A percentile compares a stretch with the other conserved stretches of the same genome.
phyloP scores from a whole-genome alignment of 2,113 vertebrate species.

The Cranoglanis bouderius region DNA sequence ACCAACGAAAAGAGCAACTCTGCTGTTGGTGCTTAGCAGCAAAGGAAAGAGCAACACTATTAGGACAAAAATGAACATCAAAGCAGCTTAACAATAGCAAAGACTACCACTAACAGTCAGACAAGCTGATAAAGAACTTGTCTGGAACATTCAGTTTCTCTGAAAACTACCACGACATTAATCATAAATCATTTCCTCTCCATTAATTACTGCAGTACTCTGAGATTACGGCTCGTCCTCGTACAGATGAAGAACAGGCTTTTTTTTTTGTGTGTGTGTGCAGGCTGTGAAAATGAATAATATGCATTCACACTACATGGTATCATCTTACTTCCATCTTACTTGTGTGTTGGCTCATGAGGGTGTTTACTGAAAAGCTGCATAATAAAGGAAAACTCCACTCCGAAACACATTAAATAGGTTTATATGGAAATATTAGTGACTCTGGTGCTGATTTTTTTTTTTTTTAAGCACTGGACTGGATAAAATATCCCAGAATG shows the following conservation, averaged over 20 bases:
- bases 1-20: neutral
- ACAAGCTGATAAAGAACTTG: neutral
- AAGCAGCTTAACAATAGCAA: neutral
- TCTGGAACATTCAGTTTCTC: neutral
- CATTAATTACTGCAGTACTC: neutral
- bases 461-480: no score
- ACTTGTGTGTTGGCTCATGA: neutral
- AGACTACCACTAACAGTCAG: no score
- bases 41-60: neutral
- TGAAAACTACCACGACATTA: neutral
- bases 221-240: neutral
- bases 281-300: neutral
- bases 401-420: neutral
- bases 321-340: neutral
- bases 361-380: neutral
- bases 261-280: neutral
- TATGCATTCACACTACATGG: neutral
- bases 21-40: no score
- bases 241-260: neutral
- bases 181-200: neutral
- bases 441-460: no score
- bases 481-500: neutral
- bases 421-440: neutral
- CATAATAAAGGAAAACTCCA: neutral
- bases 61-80: neutral